phyloP scores from a whole-genome alignment of 2,113 vertebrate genomes.

The Zosterops hypoxanthus region DNA sequence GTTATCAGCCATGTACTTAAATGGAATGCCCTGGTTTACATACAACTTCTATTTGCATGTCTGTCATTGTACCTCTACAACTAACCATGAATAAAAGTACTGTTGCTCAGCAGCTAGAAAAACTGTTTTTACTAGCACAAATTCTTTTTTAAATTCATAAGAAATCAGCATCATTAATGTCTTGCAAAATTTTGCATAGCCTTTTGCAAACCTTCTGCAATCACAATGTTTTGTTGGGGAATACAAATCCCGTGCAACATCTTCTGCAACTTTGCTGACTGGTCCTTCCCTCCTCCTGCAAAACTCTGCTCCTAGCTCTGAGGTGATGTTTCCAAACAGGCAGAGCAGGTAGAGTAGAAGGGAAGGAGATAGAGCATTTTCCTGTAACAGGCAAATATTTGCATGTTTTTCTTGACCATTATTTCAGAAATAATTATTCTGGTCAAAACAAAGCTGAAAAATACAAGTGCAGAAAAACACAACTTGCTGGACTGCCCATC shows the following conservation, averaged over 20 bases:
- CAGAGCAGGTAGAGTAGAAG: background rate
- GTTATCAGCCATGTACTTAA: background rate
- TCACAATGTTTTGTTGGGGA: background rate
- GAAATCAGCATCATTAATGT: background rate
- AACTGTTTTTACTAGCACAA: background rate
- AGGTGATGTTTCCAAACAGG: background rate
- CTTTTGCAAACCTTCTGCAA: background rate
- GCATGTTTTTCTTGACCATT: background rate
- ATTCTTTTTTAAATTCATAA: conserved; percentile 15
- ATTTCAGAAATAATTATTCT: background rate
- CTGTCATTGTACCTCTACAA: background rate
- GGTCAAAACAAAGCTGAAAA: background rate
- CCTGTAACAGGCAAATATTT: background rate
- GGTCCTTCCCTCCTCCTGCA: background rate
- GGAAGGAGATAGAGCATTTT: background rate
- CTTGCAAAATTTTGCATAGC: background rate
- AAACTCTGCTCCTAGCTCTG: background rate
- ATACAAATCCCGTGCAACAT: background rate
- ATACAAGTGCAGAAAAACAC: background rate
- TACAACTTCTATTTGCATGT: background rate
- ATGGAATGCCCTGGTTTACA: background rate
- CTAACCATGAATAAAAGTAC: background rate
- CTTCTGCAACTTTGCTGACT: background rate
- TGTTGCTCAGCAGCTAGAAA: conserved; percentile 1
- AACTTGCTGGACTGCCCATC: background rate